phyloP scores from a whole-genome alignment of 2,888 invertebrate species.

The Chaetoderma sp. region DNA sequence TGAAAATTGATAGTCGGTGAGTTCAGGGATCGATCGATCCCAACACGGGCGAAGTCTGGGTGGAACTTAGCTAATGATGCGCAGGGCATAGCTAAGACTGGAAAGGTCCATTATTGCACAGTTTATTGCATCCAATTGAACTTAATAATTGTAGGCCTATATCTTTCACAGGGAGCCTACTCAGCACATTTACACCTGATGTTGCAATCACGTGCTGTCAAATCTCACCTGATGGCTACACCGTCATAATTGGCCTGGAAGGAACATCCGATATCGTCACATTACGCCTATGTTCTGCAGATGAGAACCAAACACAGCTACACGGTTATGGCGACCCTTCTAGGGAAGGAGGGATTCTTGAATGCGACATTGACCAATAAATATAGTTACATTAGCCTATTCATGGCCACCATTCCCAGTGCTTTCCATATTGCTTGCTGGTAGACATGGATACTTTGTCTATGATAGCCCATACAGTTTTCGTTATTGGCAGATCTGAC shows the following conservation, averaged over 20 bases:
- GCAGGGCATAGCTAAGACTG: too few species aligned
- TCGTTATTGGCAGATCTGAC: too few species aligned
- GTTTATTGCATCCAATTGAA: not conserved
- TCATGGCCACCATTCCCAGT: too few species aligned
- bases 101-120: too few species aligned
- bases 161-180: conserved; percentile 61
- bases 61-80: too few species aligned
- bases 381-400: too few species aligned
- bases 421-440: too few species aligned
- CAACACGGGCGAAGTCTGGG: too few species aligned
- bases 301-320: conserved; percentile 13
- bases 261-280: conserved; percentile 78
- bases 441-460: too few species aligned
- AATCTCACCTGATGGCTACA: conserved; percentile 80
- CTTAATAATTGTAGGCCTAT: not conserved
- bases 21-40: conserved; percentile 1
- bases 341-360: conserved; percentile 17
- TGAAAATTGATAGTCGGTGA: not conserved
- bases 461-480: too few species aligned
- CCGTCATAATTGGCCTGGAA: conserved; percentile 79
- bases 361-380: too few species aligned
- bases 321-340: conserved; percentile 32
- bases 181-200: conserved; percentile 84
- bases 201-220: conserved; percentile 82
- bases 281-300: conserved; percentile 70